phyloP scores from a whole-genome alignment of 1,140 invertebrate genomes.

The Sycobia sp. region DNA sequence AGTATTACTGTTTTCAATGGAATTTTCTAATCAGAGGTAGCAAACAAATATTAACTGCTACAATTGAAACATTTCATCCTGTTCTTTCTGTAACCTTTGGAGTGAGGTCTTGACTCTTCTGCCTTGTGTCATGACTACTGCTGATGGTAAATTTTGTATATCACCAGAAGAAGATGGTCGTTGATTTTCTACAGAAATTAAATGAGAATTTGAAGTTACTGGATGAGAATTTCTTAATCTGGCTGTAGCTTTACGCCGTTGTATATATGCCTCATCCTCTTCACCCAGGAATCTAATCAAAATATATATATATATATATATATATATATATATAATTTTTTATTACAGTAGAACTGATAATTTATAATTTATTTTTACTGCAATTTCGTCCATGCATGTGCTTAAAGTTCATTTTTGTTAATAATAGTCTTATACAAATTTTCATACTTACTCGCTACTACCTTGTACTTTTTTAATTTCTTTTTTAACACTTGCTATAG shows the following conservation, averaged over 20 bases:
- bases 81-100: constrained; percentile 78
- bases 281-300: constrained; percentile 63
- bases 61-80: constrained; percentile 89
- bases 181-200: constrained; percentile 43
- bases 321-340: neutral
- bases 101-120: constrained; percentile 77
- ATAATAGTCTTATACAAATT: too few species aligned
- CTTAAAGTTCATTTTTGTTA: too few species aligned
- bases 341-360: neutral
- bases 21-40: constrained; percentile 12
- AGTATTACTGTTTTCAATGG: constrained; percentile 12
- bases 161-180: constrained; percentile 54
- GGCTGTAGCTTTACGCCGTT: constrained; percentile 61
- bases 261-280: constrained; percentile 61
- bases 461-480: constrained; percentile 81
- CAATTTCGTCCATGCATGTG: too few species aligned
- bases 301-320: neutral
- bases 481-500: constrained; percentile 82
- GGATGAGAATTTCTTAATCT: constrained; percentile 64
- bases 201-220: constrained; percentile 44
- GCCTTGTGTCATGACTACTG: constrained; percentile 79
- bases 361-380: neutral
- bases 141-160: constrained; percentile 58
- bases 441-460: constrained; percentile 80
- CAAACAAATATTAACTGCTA: constrained; percentile 64